Percentiles rank a stretch among this genome's conserved stretches.
phyloP scores from a whole-genome alignment of 2,888 invertebrate genomes.

The Zygaena filipendulae region DNA sequence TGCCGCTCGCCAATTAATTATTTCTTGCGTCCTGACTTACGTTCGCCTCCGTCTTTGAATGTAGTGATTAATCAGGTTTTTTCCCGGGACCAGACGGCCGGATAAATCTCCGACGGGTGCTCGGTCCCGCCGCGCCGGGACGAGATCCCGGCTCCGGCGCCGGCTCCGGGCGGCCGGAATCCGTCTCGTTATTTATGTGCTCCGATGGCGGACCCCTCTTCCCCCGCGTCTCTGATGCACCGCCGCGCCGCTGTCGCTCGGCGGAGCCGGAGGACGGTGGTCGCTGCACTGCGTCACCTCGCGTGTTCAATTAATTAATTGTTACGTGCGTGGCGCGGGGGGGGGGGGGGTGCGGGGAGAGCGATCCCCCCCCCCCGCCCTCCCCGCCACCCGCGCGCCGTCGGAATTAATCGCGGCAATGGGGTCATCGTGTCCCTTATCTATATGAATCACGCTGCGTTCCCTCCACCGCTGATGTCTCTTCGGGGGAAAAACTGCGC shows the following conservation, averaged over 20 bases:
- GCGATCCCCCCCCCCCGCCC: too few species aligned
- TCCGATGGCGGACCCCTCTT: conserved; percentile 10
- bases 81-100: conserved; percentile 27
- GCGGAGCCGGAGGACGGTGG: too few species aligned
- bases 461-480: conserved; percentile 19
- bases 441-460: conserved; percentile 23
- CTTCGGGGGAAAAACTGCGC: conserved; percentile 25
- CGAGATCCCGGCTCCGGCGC: too few species aligned
- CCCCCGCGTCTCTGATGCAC: conserved; percentile 10
- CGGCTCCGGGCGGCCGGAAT: too few species aligned
- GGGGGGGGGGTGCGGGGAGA: too few species aligned
- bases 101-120: conserved; percentile 34
- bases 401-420: too few species aligned
- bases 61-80: conserved; percentile 56
- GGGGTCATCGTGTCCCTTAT: conserved; percentile 23
- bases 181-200: conserved; percentile 35
- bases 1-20: conserved; percentile 36
- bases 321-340: not conserved
- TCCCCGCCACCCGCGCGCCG: too few species aligned
- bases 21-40: too few species aligned
- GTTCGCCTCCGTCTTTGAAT: conserved; percentile 44
- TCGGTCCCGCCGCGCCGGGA: conserved; percentile 16
- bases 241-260: too few species aligned
- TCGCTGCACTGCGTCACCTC: too few species aligned
- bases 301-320: not conserved